Base-by-base conservation (phyloP, 2,113 vertebrate species). In the Promerops cafer region DNA sequence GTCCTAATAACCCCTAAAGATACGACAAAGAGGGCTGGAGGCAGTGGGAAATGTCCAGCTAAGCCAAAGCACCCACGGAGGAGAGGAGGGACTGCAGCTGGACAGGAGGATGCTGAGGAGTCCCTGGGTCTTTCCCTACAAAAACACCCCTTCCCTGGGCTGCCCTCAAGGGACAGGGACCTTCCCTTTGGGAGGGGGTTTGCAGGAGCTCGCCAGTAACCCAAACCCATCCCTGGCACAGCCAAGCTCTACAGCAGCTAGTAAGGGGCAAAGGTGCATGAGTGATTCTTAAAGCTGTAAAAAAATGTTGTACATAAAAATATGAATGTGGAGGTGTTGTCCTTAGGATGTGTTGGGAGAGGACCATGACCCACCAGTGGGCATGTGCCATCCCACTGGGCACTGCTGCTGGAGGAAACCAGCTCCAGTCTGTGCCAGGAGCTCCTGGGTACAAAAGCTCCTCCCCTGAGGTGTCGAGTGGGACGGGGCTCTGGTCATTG, bases 391-490 rank as follows among this genome's bases (percentile, higher is more conserved):
- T 33, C 42, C 49, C 3, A 1, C 42, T 39, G 8, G 4, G 54
- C 54, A 19, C 61, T 49, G 50, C 50, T 0, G 1, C 57, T 35
- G 74, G 39, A 76, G 42, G 39, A 63, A 56, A 35, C 10, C 64
- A 63, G 57, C 21, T 50, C 88, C 33, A 23, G 59, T 6, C 39
- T 65, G 33, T 47, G 42, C 52, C 74, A 60, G n/a, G 22, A 91
- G 64, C 56, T 82, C 61, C 22, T 59, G 44, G 53, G 47, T 35
- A 82, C 0, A 15, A 71, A 44, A 60, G 47, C 65, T 78, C 50
- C 52, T 86, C 19, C 56, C 1, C 1, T 10, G 30, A 3, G 1
- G 18, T 21, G 40, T 14, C 0, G 3, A 59, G 68, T 0, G 0
- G 64, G 40, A 93, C 2, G 3, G 27, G 15, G n/a, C 40, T 61